phyloP scores from a whole-genome alignment of 2,113 vertebrate species.

The Abramis brama region DNA sequence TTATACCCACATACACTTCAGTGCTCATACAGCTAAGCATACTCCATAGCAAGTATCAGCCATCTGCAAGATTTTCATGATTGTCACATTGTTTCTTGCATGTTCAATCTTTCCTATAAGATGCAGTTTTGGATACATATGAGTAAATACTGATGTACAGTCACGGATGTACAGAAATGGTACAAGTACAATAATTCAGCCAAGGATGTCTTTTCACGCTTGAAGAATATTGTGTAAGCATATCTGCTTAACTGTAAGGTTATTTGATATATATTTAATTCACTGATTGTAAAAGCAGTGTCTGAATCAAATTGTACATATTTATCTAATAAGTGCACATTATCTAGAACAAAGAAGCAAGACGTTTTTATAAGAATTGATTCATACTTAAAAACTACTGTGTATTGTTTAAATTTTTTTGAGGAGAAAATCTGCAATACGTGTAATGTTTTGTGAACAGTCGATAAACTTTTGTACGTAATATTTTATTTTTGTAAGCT shows the following conservation, averaged over 20 bases:
- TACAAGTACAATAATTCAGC: not conserved
- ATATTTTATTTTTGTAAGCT: conserved; percentile 81
- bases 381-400: not conserved
- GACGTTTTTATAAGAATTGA: conserved; percentile 3
- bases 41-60: not conserved
- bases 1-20: not conserved
- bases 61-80: not conserved
- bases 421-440: conserved; percentile 52
- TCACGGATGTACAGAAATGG: not conserved
- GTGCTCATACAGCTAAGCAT: not conserved
- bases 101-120: not conserved
- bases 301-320: conserved; percentile 41
- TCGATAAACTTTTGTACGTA: conserved; percentile 70
- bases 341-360: not conserved
- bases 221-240: not conserved
- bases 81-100: not conserved
- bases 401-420: conserved; percentile 17
- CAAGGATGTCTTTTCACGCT: conserved; percentile 33
- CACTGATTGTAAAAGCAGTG: conserved; percentile 5
- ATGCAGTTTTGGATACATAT: not conserved
- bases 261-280: not conserved
- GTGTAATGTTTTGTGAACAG: conserved; percentile 49
- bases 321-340: conserved; percentile 33
- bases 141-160: not conserved
- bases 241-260: conserved; percentile 3